Evolutionary conservation across 2,113 vertebrate species (phyloP), one percentile per base, ranked within the genome.

Genomic region (Helogale parvula): DNA sequence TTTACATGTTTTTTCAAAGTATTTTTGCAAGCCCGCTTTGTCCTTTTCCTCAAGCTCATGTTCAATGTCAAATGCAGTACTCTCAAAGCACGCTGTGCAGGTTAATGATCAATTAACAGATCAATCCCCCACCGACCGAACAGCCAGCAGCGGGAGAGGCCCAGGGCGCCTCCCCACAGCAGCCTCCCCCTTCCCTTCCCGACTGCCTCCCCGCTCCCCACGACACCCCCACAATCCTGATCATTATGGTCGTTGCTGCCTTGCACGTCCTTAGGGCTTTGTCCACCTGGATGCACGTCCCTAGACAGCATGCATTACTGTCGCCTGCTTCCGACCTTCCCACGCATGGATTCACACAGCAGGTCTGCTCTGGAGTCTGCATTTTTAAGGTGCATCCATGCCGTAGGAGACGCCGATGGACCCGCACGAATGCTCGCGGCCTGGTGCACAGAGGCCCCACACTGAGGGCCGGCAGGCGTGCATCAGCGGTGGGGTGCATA

Each of bases 301-400:
- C 71, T 31, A 68, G 54, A 17, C 52, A 52, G 23, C 2, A 25
- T 9, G 47, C 31, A 11, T 65, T 17, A 29, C 15, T 41, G 0
- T 72, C 87, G 80, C 68, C 38, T 65, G 8, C 29, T 23, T 31
- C 23, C 21, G 27, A 47, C 29, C 23, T 16, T n/a, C 5, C 15
- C 2, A 0, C 11, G 2, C 21, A 0, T 52, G 47, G 65, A 11
- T 57, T 65, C 23, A 15, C 12, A 23, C 14, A 25, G 5, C 2
- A 14, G 27, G 41, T 41, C 41, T 41, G 21, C 29, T 50, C 66
- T 79, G 57, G 7, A 41, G 25, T 52, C 50, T 68, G 35, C 17
- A 4, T 68, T 92, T 90, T 35, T 3, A 33, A 63, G 45, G n/a
- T 38, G 71, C 5, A 5, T 35, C n/a, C 16, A 4, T 9, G 45